Percentiles rank a stretch among this genome's conserved stretches.
Evolutionary conservation across 2,888 invertebrate species (phyloP).

Genomic region (Drosophila dives): DNA sequence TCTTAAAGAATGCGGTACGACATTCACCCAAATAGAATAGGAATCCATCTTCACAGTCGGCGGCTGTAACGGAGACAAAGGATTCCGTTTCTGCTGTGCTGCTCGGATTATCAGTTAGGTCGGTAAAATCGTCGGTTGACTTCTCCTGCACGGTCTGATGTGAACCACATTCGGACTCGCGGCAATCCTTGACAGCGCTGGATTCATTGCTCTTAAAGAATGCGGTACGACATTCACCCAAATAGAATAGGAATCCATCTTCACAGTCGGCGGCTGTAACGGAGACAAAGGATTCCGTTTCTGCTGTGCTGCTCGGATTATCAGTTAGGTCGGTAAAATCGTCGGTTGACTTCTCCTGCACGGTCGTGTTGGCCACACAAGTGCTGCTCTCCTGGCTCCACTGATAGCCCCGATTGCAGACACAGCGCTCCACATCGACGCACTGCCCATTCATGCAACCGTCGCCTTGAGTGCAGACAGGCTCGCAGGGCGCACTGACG

Average conservation of each 20-base stretch:
- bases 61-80: not conserved
- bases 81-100: slow-evolving; percentile 3
- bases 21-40: slow-evolving; percentile 69
- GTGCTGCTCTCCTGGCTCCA: slow-evolving; percentile 38
- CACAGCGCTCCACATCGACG: slow-evolving; percentile 56
- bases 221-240: slow-evolving; percentile 66
- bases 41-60: slow-evolving; percentile 60
- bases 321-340: slow-evolving; percentile 24
- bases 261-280: slow-evolving; percentile 48
- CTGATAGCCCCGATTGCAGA: slow-evolving; percentile 58
- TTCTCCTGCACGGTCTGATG: slow-evolving; percentile 42
- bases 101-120: slow-evolving; percentile 11
- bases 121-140: slow-evolving; percentile 18
- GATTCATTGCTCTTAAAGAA: slow-evolving; percentile 70
- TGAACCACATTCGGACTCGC: slow-evolving; percentile 45
- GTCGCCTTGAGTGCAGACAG: slow-evolving; percentile 62
- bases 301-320: slow-evolving; percentile 5
- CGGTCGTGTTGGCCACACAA: slow-evolving; percentile 39
- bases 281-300: too few species aligned
- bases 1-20: slow-evolving; percentile 68
- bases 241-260: slow-evolving; percentile 61
- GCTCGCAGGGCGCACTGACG: slow-evolving; percentile 67
- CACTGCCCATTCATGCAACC: slow-evolving; percentile 71
- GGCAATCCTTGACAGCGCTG: slow-evolving; percentile 29
- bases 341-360: not conserved